A percentile compares a stretch with the other conserved stretches of the same genome.
These are phyloP conservation scores for Enteromius unitaeniatus DNA, from an alignment of 2,797 vertebrate species.

Conservation along the genomic window DNA sequence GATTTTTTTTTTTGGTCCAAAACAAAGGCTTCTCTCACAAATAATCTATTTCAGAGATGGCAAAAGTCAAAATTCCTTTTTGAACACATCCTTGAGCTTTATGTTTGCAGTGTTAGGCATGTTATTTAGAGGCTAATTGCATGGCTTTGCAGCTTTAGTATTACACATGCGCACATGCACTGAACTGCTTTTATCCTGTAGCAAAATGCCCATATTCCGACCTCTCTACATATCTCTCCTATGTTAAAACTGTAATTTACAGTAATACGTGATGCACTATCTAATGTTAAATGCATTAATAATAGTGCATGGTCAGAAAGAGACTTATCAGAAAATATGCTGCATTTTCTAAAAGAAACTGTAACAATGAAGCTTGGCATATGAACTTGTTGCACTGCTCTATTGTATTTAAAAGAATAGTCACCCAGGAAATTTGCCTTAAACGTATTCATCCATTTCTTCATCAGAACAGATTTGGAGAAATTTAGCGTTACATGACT, in stretches of 20 bases:
- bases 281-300: constrained; percentile 12
- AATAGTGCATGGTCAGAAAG: constrained; percentile 3
- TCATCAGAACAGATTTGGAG: neutral
- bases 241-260: constrained; percentile 1
- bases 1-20: constrained; percentile 17
- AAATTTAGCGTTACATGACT: neutral
- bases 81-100: constrained; percentile 26
- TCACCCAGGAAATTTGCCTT: neutral
- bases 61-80: neutral
- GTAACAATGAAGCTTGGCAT: neutral
- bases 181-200: constrained; percentile 11
- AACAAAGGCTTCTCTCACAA: constrained; percentile 18
- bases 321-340: constrained; percentile 13
- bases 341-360: constrained; percentile 41
- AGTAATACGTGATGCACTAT: constrained; percentile 34
- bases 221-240: neutral
- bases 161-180: constrained; percentile 36
- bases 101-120: neutral
- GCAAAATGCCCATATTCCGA: neutral
- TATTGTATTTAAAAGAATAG: constrained; percentile 33
- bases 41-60: neutral
- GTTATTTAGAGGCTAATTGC: constrained; percentile 23
- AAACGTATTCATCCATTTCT: neutral
- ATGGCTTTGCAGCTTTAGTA: constrained; percentile 46
- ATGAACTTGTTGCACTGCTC: constrained; percentile 52